Evolutionary conservation across 2,797 vertebrate genomes (phyloP).

Genomic region (Peromyscus eremicus): DNA sequence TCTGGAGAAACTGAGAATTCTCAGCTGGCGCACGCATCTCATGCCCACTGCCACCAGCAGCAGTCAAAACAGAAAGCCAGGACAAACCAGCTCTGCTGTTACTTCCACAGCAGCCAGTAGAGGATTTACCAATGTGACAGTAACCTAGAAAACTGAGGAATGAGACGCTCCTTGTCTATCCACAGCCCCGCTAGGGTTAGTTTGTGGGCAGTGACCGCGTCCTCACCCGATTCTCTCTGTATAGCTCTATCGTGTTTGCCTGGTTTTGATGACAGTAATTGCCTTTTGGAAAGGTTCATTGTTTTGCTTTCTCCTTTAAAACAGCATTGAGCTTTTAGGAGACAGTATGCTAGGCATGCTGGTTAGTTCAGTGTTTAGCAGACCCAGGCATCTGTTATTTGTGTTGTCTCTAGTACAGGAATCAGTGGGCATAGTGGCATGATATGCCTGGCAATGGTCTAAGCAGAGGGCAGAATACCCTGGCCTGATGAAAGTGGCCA

Average conservation of each 20-base stretch:
- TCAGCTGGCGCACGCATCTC: background rate
- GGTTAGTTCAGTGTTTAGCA: background rate
- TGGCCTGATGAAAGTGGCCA: background rate
- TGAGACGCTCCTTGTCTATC: background rate
- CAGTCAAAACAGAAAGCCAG: background rate
- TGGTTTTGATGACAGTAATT: conserved; percentile 6
- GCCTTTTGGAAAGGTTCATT: conserved; percentile 18
- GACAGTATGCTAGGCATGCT: background rate
- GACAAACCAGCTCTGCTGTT: background rate
- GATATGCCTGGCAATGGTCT: conserved; percentile 37
- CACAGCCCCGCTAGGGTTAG: background rate
- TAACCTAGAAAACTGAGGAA: background rate
- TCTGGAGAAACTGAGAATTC: background rate
- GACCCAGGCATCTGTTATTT: conserved; percentile 27
- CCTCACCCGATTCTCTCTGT: background rate
- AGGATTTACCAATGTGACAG: background rate
- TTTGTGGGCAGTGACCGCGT: background rate
- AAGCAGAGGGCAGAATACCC: background rate
- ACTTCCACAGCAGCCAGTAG: conserved; percentile 11
- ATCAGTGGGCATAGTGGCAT: conserved; percentile 10
- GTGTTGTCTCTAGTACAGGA: conserved; percentile 35
- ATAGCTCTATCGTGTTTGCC: background rate
- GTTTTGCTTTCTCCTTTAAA: background rate
- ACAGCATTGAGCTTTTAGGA: conserved; percentile 18
- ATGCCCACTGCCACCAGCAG: background rate